A percentile compares a stretch with the other conserved stretches of the same genome.
Evolutionary conservation across 2,113 vertebrate genomes (phyloP).

Genomic region (Miniopterus natalensis): DNA sequence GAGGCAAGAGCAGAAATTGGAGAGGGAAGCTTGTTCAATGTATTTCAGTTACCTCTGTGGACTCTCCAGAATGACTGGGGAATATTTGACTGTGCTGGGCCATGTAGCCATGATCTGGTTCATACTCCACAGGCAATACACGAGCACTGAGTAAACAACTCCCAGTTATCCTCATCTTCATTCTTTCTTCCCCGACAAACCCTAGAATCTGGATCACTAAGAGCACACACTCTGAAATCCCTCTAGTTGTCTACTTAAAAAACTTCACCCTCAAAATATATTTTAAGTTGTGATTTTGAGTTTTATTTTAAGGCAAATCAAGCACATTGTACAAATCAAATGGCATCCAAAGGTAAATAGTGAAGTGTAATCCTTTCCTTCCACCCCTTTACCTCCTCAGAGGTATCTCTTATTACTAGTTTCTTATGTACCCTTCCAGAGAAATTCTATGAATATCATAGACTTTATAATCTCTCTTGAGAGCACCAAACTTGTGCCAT

Average conservation of each 20-base stretch:
- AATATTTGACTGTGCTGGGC: neutral
- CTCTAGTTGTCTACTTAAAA: neutral
- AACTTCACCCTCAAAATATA: neutral
- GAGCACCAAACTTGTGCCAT: neutral
- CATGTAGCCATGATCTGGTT: neutral
- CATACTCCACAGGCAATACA: neutral
- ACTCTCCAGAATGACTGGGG: neutral
- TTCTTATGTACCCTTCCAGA: neutral
- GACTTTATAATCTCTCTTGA: neutral
- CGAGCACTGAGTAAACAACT: neutral
- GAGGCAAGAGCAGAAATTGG: neutral
- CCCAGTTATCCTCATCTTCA: neutral
- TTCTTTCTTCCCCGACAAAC: neutral
- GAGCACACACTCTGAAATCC: neutral
- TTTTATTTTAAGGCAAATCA: slow-evolving; percentile 16
- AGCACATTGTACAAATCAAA: neutral
- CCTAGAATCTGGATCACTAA: neutral
- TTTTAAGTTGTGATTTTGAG: neutral
- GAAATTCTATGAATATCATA: neutral
- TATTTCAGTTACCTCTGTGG: neutral
- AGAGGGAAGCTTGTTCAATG: neutral
- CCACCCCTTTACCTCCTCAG: neutral
- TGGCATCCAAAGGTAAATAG: neutral
- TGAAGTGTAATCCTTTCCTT: neutral
- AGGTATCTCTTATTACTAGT: neutral